Conservation (phyloP, 2,797 vertebrate species). For the Epinephelus awoara region DNA sequence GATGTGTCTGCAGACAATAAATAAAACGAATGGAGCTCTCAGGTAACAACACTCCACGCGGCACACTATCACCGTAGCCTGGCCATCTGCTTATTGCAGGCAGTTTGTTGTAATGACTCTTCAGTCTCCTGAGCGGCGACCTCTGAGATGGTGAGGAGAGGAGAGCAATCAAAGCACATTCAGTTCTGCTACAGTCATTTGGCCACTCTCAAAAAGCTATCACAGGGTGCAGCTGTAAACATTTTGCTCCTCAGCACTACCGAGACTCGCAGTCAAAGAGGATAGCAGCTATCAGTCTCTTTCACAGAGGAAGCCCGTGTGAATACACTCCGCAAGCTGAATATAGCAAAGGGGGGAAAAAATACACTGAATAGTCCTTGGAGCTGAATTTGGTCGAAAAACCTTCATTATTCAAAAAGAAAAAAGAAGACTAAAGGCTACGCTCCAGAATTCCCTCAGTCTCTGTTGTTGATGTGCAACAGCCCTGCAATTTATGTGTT, state of each 20-base stretch:
- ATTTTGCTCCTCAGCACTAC: conserved; percentile 72
- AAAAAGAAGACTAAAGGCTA: conserved; percentile 6
- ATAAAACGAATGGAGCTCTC: conserved; percentile 29
- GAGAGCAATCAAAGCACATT: conserved; percentile 73
- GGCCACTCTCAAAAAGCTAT: conserved; percentile 73
- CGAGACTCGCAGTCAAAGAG: conserved; percentile 66
- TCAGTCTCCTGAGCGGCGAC: conserved; percentile 57
- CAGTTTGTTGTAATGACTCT: conserved; percentile 61
- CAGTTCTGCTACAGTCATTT: conserved; percentile 69
- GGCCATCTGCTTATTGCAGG: conserved; percentile 66
- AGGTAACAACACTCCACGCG: conserved; percentile 22
- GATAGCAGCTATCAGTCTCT: conserved; percentile 66
- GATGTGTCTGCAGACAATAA: conserved; percentile 13
- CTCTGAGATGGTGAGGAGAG: conserved; percentile 61
- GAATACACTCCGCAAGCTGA: conserved; percentile 62
- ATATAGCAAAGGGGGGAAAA: conserved; percentile 41
- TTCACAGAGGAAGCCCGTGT: conserved; percentile 62
- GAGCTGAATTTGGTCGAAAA: conserved; percentile 37
- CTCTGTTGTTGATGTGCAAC: conserved; percentile 37
- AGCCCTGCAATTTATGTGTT: conserved; percentile 33
- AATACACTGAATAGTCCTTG: conserved; percentile 52
- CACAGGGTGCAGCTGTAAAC: conserved; percentile 80
- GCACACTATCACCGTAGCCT: conserved; percentile 28
- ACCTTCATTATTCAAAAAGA: conserved; percentile 18
- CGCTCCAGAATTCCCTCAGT: conserved; percentile 16